Evolutionary conservation across 2,888 invertebrate species (phyloP).

Genomic region (Papilio gigon): DNA sequence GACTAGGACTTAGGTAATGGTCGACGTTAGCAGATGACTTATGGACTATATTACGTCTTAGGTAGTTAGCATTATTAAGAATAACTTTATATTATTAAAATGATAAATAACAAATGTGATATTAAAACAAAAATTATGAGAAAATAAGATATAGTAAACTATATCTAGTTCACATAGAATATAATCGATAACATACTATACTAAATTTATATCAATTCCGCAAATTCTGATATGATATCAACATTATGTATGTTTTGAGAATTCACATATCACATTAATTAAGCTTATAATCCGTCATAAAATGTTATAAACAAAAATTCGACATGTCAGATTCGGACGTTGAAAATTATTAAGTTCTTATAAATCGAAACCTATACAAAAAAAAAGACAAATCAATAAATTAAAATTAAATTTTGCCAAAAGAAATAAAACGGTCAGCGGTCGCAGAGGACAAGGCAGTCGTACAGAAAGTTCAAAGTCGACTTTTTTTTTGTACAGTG

Average conservation of each 20-base stretch:
- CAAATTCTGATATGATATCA: no score
- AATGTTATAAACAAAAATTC: no score
- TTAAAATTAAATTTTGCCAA: conserved; percentile 25
- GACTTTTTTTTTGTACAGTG: conserved; percentile 8
- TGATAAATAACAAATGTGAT: not conserved
- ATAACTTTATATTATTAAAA: no score
- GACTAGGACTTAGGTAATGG: no score
- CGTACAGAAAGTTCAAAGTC: conserved; percentile 28
- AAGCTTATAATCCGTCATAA: not conserved
- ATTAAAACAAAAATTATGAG: not conserved
- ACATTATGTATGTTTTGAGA: no score
- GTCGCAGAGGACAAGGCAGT: conserved; percentile 25
- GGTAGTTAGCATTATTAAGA: no score
- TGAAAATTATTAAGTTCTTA: no score
- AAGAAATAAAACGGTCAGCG: conserved; percentile 23
- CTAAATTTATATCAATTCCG: conserved; percentile 2
- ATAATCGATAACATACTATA: not conserved
- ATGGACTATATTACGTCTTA: no score
- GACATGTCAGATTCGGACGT: no score
- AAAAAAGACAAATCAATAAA: conserved; percentile 26
- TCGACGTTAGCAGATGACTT: no score
- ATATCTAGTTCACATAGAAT: not conserved
- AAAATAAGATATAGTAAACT: not conserved
- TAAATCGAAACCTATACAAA: not conserved
- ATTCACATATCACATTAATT: no score